These are phyloP conservation scores for Allolobophora icterica DNA, from an alignment of 2,888 invertebrate species.

Conservation along the genomic window DNA sequence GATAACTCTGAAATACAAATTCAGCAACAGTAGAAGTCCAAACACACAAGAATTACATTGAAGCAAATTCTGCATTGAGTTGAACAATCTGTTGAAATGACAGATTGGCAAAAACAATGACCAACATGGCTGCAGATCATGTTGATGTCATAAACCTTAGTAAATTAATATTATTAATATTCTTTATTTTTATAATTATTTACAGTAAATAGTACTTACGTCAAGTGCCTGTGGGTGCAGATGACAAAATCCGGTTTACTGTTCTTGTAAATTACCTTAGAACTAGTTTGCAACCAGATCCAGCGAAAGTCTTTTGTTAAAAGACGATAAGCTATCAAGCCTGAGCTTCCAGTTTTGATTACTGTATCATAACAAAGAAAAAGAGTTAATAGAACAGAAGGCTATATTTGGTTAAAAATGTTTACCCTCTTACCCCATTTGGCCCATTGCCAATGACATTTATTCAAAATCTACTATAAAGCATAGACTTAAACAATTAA, in stretches of 20 bases:
- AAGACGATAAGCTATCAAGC: slow-evolving; percentile 97
- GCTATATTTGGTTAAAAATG: not conserved
- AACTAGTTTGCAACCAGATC: slow-evolving; percentile 98
- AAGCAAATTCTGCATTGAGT: not conserved
- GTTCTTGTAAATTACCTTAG: slow-evolving; percentile 96
- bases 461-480: not conserved
- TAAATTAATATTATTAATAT: not conserved
- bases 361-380: slow-evolving; percentile 71
- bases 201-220: slow-evolving; percentile 74
- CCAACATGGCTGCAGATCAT: not conserved
- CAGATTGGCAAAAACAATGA: too few species aligned
- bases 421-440: not conserved
- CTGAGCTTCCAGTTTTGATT: slow-evolving; percentile 96
- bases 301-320: slow-evolving; percentile 87
- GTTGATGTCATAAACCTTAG: not conserved
- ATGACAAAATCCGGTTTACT: slow-evolving; percentile 99
- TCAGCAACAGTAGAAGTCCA: too few species aligned
- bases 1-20: too few species aligned
- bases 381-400: not conserved
- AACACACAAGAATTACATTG: too few species aligned
- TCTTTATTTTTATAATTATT: not conserved
- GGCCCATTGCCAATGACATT: not conserved
- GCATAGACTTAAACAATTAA: not conserved
- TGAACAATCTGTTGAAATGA: too few species aligned
- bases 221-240: slow-evolving; percentile 95